Base-by-base conservation (phyloP, 2,797 vertebrate genomes). In the Tamandua tetradactyla region DNA sequence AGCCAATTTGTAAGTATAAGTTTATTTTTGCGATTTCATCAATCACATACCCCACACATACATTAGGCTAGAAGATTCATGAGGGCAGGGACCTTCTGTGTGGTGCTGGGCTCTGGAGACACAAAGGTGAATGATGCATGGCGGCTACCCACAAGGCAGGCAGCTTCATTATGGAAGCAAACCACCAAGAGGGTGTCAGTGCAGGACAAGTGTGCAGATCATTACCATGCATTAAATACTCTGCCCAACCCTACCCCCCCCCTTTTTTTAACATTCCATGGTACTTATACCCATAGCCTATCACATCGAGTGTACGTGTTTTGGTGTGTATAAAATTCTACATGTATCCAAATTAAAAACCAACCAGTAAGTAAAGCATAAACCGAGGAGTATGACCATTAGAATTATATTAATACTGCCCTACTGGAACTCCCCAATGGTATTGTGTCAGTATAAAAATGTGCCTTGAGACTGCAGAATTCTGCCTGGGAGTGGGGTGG, bases 401-500 rank as follows among this genome's bases (percentile, higher is more conserved):
- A 59, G 37, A 91, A 84, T 64, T 22, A 76, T 17, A 75, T 75
- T 62, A 30, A 79, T 84, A 72, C 42, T 69, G 75, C 61, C 88
- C 42, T 66, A 47, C 20, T 83, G 86, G 75, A 66, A 49, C 37
- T 69, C 64, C 35, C 78, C 11, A 14, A 0, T n/a, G 62, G 47
- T 35, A 76, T 62, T 62, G 78, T 55, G 64, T 89, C 86, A 74
- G 74, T 72, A 37, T 15, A 83, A 83, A 94, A 89, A 61, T 57
- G 59, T 87, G 84, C 81, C 84, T 22, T 23, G 75, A 96, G 74
- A 85, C 12, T 55, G 62, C 88, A 94, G 89, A 44, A 83, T 64
- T 84, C 71, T 15, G n/a, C 86, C 93, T 55, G 25, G 52, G 47
- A 80, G 52, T 7, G 30, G 49, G 42, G 20, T 0, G 0, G 6